Conservation (phyloP, 1,140 invertebrate genomes). For the Dryas iulia region DNA sequence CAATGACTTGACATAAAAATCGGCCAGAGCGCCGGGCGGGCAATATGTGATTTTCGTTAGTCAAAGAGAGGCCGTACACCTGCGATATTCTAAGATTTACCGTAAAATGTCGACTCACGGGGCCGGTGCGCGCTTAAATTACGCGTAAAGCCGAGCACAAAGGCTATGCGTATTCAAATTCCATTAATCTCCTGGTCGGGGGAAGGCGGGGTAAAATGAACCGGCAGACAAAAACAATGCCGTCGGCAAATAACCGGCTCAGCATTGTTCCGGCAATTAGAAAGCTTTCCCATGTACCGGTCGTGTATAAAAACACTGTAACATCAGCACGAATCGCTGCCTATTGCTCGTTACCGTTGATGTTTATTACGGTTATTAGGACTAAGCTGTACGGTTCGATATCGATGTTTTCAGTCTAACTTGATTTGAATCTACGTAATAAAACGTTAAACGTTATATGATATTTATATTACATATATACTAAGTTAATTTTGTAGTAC, state of each 20-base stretch:
- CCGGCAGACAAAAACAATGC: slow-evolving; percentile 79
- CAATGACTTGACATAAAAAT: slow-evolving; percentile 51
- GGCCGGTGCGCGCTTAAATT: slow-evolving; percentile 73
- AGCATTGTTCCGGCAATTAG: slow-evolving; percentile 80
- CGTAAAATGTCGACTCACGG: slow-evolving; percentile 70
- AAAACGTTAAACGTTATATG: slow-evolving; percentile 14
- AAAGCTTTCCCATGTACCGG: slow-evolving; percentile 79
- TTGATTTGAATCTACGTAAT: slow-evolving; percentile 42
- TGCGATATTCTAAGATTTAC: slow-evolving; percentile 64
- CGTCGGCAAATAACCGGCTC: slow-evolving; percentile 78
- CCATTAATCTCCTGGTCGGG: slow-evolving; percentile 75
- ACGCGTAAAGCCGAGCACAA: slow-evolving; percentile 79
- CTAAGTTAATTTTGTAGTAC: background rate
- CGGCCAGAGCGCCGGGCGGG: slow-evolving; percentile 33
- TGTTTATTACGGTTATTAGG: slow-evolving; percentile 80
- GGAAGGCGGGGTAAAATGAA: slow-evolving; percentile 76
- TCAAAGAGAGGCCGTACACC: slow-evolving; percentile 57
- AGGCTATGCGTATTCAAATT: slow-evolving; percentile 80
- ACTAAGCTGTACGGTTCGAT: slow-evolving; percentile 69
- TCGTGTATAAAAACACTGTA: slow-evolving; percentile 79
- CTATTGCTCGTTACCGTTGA: slow-evolving; percentile 78
- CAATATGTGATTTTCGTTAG: slow-evolving; percentile 60
- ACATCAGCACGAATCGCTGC: slow-evolving; percentile 79
- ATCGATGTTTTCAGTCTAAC: slow-evolving; percentile 61
- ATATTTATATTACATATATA: background rate